Base-by-base conservation (phyloP, 1,140 invertebrate genomes). In the Harpegnathos saltator region DNA sequence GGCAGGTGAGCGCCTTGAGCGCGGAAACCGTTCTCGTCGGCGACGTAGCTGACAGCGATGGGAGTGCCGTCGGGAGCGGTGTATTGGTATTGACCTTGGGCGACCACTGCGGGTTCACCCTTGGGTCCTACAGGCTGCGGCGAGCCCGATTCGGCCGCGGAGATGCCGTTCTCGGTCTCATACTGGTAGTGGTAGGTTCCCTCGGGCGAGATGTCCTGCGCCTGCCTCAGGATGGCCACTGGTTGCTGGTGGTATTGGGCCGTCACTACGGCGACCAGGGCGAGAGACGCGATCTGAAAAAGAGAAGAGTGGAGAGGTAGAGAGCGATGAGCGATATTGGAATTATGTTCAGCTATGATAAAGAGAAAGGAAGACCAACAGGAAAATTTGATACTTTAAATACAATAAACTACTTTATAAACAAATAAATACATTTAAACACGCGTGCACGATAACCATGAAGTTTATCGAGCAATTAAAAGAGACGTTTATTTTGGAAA, bases 151-250 rank as follows among this genome's bases (percentile, higher is more conserved):
- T 96, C 96, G 29, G 95, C 91, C 4, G 93, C 95, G 2, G 93
- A 89, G 29, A 96, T 96, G 62, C 96, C 96, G 85, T 96, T 96
- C 44, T 95, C 95, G 7, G 96, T 96, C 85, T 96, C 96, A 89
- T 95, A 96, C 9, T 94, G 93, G 82, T 72, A 95, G 1, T 52
- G 24, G 84, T 95, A 95, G 0, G 89, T 68, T 22, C 94, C 94
- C 17, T 94, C 94, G 0, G 92, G 91, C 5, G 90, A 86, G 1
- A 90, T 73, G 58, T 94, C 93, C 9, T 89, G 84, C 0, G 92
- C 54, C 15, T 94, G 93, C 15, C 89, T 89, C 7, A 95, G 38
- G 38, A 95, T 94, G 0, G 91, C 90, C 19, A 92, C 78, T 3
- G 92, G 91, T 22, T 86, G 85, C 0, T 59, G 68, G 0, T 19